Percentiles rank a stretch among this genome's conserved stretches.
These are phyloP conservation scores for Herpetotheres cachinnans DNA, from an alignment of 2,113 vertebrate genomes.

Conservation along the genomic window DNA sequence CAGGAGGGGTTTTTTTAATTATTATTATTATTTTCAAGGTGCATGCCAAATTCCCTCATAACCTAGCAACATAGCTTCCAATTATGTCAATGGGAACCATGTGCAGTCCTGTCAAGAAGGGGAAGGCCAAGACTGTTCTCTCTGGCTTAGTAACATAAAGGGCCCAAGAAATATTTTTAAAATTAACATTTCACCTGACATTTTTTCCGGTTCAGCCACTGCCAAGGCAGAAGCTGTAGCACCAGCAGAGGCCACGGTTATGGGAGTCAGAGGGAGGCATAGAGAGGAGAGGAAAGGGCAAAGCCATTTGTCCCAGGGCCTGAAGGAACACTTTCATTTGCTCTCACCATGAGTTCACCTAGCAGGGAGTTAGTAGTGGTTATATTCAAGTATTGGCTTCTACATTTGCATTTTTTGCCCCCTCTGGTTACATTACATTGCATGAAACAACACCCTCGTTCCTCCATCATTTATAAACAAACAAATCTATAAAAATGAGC, in stretches of 20 bases:
- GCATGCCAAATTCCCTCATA: neutral
- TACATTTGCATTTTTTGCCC: neutral
- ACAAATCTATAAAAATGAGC: neutral
- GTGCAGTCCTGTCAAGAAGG: neutral
- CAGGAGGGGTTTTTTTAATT: neutral
- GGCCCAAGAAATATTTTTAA: neutral
- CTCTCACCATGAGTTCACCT: neutral
- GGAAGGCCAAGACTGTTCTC: neutral
- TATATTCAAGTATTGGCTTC: neutral
- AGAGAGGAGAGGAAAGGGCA: neutral
- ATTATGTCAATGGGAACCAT: neutral
- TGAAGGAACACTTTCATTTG: neutral
- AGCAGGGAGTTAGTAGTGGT: neutral
- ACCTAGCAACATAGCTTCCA: neutral
- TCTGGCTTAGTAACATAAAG: neutral
- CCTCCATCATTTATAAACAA: neutral
- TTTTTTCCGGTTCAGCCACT: neutral
- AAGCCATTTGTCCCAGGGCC: neutral
- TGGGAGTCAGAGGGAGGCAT: fast-evolving
- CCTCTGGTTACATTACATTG: neutral
- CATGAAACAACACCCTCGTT: neutral
- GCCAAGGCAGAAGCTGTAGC: neutral
- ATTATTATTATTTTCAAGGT: constrained; percentile 4
- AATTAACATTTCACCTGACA: neutral
- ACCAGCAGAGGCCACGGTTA: neutral